Evolutionary conservation across 2,888 invertebrate genomes (phyloP).

Genomic region (Cerceris ruficornis): DNA sequence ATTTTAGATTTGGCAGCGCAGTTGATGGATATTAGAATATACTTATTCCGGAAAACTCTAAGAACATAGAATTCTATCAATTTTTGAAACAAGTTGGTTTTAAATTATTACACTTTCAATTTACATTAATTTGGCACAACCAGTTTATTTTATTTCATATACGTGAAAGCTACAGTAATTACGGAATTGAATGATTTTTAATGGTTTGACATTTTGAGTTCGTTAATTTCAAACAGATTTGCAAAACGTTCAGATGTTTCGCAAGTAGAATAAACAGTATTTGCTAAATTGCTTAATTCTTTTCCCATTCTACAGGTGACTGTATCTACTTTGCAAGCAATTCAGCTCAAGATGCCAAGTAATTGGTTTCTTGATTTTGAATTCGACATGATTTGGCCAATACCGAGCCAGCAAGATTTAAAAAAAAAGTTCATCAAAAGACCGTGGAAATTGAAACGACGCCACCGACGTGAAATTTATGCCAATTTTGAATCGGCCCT

Average conservation of each 20-base stretch:
- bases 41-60: too few relatives aligned
- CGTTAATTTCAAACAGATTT: too few relatives aligned
- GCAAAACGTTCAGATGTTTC: not conserved
- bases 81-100: too few relatives aligned
- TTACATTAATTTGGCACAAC: too few relatives aligned
- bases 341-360: constrained; percentile 84
- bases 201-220: too few relatives aligned
- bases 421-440: constrained; percentile 54
- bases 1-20: too few relatives aligned
- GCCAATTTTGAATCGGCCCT: constrained; percentile 81
- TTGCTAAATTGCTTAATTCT: constrained; percentile 31
- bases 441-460: constrained; percentile 81
- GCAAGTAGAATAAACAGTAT: not conserved
- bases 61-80: too few relatives aligned
- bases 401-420: constrained; percentile 68
- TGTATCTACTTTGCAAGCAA: constrained; percentile 83
- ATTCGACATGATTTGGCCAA: constrained; percentile 84
- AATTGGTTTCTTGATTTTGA: constrained; percentile 85
- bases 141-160: too few relatives aligned
- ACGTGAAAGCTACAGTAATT: too few relatives aligned
- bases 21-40: too few relatives aligned
- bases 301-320: constrained; percentile 82
- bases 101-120: too few relatives aligned
- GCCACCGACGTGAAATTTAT: constrained; percentile 83
- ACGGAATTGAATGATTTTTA: too few relatives aligned